Evolutionary conservation across 1,140 invertebrate species (phyloP).

Genomic region (Lamellibrachia luymesi): DNA sequence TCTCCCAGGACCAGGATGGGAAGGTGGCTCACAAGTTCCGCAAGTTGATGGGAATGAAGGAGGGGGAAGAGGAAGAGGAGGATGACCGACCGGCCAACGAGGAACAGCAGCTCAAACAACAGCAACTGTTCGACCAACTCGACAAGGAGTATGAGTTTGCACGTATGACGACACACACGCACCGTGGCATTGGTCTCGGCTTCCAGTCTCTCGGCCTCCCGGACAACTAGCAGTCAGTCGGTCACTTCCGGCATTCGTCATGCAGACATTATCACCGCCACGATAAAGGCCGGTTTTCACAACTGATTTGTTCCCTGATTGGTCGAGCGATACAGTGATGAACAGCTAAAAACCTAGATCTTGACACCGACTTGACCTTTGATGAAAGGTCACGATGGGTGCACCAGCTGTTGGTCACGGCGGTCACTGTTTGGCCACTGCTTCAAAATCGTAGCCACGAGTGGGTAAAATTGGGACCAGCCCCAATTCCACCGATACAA

Average conservation of each 20-base stretch:
- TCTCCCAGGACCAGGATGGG: slow-evolving; percentile 85
- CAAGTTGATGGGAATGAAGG: slow-evolving; percentile 90
- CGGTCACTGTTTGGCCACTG: too few species aligned
- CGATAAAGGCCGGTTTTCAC: too few species aligned
- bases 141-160: slow-evolving; percentile 94
- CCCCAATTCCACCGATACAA: too few species aligned
- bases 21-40: slow-evolving; percentile 92
- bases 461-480: too few species aligned
- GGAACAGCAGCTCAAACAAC: slow-evolving; percentile 67
- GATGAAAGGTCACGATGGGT: too few species aligned
- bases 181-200: slow-evolving; percentile 86
- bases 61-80: slow-evolving; percentile 46
- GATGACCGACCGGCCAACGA: slow-evolving; percentile 35
- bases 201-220: slow-evolving; percentile 60
- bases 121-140: slow-evolving; percentile 87
- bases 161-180: slow-evolving; percentile 87
- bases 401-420: too few species aligned
- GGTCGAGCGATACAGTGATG: too few species aligned
- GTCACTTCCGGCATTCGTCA: neutral
- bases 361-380: too few species aligned
- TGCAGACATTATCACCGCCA: too few species aligned
- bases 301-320: too few species aligned
- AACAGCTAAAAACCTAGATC: too few species aligned
- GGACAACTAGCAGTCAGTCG: neutral
- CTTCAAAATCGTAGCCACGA: too few species aligned